These are phyloP conservation scores for Xenus cinereus DNA, from an alignment of 2,113 vertebrate genomes.

Conservation along the genomic window DNA sequence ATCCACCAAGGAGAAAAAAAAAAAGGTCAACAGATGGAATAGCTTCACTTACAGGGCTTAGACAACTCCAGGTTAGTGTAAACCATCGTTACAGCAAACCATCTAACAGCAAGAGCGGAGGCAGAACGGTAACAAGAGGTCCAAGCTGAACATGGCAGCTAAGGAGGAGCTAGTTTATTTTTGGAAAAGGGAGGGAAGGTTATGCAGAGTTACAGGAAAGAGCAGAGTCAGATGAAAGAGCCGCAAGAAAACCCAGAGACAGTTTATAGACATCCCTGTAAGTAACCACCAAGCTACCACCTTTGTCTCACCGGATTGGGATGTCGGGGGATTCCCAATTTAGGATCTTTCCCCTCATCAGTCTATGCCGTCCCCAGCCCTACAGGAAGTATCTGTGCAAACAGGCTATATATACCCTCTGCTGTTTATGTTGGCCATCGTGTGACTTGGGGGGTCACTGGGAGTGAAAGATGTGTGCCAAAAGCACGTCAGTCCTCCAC, in stretches of 20 bases:
- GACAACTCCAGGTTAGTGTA: background rate
- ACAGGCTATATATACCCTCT: conserved; percentile 42
- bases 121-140: background rate
- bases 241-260: background rate
- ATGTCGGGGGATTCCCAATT: background rate
- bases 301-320: background rate
- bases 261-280: conserved; percentile 18
- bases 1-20: background rate
- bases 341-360: conserved; percentile 40
- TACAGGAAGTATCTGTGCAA: conserved; percentile 46
- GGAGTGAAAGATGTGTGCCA: background rate
- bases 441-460: background rate
- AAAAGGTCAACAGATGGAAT: background rate
- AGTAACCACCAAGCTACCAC: background rate
- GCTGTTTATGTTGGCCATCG: conserved; percentile 4
- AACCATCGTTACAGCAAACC: background rate
- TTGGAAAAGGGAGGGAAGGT: conserved; percentile 13
- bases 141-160: background rate
- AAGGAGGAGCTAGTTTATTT: background rate
- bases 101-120: background rate
- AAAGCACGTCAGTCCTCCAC: background rate
- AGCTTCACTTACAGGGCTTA: background rate
- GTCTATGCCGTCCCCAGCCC: background rate
- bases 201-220: conserved; percentile 13
- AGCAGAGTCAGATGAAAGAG: background rate